These are phyloP conservation scores for Luehdorfia chinensis DNA, from an alignment of 1,140 invertebrate genomes.

Conservation along the genomic window DNA sequence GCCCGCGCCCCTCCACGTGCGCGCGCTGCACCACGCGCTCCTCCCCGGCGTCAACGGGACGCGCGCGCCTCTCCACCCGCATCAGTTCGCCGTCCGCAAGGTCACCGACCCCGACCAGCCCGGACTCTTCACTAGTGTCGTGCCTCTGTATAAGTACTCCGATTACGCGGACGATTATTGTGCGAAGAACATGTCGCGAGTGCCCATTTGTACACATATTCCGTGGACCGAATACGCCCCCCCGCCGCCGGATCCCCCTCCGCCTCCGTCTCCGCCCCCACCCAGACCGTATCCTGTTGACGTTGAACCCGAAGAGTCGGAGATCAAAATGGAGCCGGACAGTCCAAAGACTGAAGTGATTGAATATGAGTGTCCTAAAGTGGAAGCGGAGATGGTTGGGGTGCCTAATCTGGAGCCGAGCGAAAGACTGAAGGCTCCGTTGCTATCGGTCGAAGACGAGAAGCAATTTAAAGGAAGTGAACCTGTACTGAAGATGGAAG, in stretches of 20 bases:
- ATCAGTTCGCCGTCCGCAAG: slow-evolving; percentile 48
- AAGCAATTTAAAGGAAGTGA: slow-evolving; percentile 24
- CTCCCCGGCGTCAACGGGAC: slow-evolving; percentile 64
- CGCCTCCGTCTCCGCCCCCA: slow-evolving; percentile 42
- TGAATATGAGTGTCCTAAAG: slow-evolving; percentile 3
- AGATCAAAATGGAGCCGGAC: slow-evolving; percentile 15
- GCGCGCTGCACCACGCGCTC: slow-evolving; percentile 47
- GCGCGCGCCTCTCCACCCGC: slow-evolving; percentile 43
- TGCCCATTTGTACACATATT: slow-evolving; percentile 47
- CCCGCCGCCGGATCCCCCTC: slow-evolving; percentile 39
- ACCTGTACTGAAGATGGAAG: slow-evolving; percentile 17
- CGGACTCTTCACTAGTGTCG: slow-evolving; percentile 57
- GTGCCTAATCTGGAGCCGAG: slow-evolving; percentile 37
- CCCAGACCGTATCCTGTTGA: slow-evolving; percentile 44
- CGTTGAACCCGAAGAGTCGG: slow-evolving; percentile 19
- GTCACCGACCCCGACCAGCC: slow-evolving; percentile 48
- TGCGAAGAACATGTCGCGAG: slow-evolving; percentile 57
- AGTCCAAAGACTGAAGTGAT: slow-evolving; percentile 10
- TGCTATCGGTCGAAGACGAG: slow-evolving; percentile 30
- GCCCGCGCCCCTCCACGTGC: slow-evolving; percentile 41
- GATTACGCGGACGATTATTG: slow-evolving; percentile 71
- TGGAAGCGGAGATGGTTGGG: slow-evolving; percentile 32
- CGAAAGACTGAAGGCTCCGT: slow-evolving; percentile 49
- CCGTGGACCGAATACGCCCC: slow-evolving; percentile 54
- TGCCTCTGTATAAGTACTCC: slow-evolving; percentile 70